Base-by-base conservation (phyloP, 2,113 vertebrate genomes). In the Oriolus oriolus region DNA sequence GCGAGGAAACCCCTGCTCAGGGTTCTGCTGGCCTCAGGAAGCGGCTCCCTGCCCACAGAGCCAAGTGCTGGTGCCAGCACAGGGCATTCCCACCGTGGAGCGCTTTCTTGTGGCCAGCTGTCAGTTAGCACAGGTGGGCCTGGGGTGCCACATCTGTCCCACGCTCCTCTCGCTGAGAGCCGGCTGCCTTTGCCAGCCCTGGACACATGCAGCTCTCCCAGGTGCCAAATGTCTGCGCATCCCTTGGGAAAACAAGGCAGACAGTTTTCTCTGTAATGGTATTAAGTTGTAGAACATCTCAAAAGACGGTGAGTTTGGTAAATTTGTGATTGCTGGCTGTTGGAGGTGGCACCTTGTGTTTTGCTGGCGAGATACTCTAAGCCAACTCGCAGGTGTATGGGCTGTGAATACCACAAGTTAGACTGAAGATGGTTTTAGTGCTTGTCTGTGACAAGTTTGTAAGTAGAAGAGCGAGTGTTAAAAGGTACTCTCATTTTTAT, bases 71-170 rank as follows among this genome's bases (percentile, higher is more conserved):
- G 50, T 88, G 98, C 97, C 97, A 60, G 98, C 76, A 35, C 12
- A 96, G 98, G 98, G 98, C 97, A 98, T 98, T 98, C 98, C 98
- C 97, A 97, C 95, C 85, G 4, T 71, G 57, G 94, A 59, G 56
- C 74, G 59, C 97, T 97, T 93, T 98, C 97, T 98, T 98, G 98
- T 98, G 98, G 98, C 60, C 16, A 87, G 97, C 89, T 68, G 98
- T 97, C 99, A 96, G 99, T 98, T 98, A 92, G 96, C 96, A 33
- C 98, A 99, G 99, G 98, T 98, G 98, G 96, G 82, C 30, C 39
- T 33, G 37, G 84, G 84, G 57, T 49, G 71, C 80, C 92, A 30
- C 87, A 41, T 16, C 26, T 61, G 83, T 60, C 87, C 90, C 75
- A 54, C 49, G 50, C 50, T 53, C 45, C 88, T 74, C 61, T 81